Percentiles rank a stretch among this genome's conserved stretches.
Evolutionary conservation across 2,888 invertebrate genomes (phyloP).

Genomic region (Drosophila tripunctata): DNA sequence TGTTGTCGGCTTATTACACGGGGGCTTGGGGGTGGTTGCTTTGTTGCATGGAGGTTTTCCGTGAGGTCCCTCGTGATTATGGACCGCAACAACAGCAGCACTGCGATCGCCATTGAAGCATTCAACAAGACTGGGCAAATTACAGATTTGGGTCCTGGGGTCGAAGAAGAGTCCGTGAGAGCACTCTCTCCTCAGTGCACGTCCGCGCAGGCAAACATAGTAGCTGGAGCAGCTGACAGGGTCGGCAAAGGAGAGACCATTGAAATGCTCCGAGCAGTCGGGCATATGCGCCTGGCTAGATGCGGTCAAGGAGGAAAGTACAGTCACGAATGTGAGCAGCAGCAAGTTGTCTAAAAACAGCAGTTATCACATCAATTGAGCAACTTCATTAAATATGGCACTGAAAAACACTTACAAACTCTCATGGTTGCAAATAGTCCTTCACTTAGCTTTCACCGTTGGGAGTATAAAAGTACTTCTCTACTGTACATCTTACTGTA

Average conservation of each 20-base stretch:
- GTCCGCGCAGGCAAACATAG: conserved; percentile 53
- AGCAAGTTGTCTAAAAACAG: conserved; percentile 46
- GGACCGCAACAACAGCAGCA: conserved; percentile 15
- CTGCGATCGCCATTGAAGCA: conserved; percentile 50
- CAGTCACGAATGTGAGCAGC: conserved; percentile 48
- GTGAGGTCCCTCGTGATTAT: conserved; percentile 3
- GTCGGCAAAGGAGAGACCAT: conserved; percentile 49
- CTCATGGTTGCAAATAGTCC: conserved; percentile 44
- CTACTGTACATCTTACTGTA: conserved; percentile 32
- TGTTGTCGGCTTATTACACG: conserved; percentile 20
- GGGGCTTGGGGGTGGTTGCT: conserved; percentile 39
- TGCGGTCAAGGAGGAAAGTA: conserved; percentile 32
- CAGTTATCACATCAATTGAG: not conserved
- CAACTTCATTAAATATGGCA: not conserved
- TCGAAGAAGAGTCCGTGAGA: conserved; percentile 45
- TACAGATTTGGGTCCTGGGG: conserved; percentile 48
- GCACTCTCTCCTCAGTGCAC: conserved; percentile 42
- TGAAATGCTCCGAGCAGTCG: conserved; percentile 47
- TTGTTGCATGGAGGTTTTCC: conserved; percentile 29
- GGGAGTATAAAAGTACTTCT: conserved; percentile 26
- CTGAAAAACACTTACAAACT: conserved; percentile 50
- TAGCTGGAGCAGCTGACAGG: conserved; percentile 55
- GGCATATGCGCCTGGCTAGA: conserved; percentile 33
- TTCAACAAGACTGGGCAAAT: conserved; percentile 41
- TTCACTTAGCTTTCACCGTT: conserved; percentile 25